Base-by-base conservation (phyloP, 2,888 invertebrate species). In the Philonicus albiceps region DNA sequence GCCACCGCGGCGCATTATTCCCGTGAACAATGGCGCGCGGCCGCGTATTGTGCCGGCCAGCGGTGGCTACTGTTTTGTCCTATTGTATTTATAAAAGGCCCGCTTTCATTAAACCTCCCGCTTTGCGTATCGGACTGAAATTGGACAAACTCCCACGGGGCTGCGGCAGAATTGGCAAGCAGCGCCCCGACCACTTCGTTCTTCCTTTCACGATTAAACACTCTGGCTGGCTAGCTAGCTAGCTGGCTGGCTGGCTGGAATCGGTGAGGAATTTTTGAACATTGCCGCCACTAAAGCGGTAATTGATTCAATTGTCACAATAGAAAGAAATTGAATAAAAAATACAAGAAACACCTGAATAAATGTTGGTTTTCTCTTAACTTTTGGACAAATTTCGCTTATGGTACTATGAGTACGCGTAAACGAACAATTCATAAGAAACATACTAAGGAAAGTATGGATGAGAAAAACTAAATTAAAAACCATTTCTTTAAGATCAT, bases 21-120 rank as follows among this genome's bases (percentile, higher is more conserved):
- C 22, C 27, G 55, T 3, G 64, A 64, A 64, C 64, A 64, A 64
- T 64, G 22, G 40, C 40, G 53, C 53, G 53, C 53, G 53, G 64
- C 27, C 19, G 64, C n/a, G 64, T 22, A 64, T 64, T 64, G 64
- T 64, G 27, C 64, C 64, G 64, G 64, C 27, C 64, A 64, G 27
- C 64, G 64, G 64, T 76, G 37, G 76, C 76, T 76, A 76, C 76
- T 76, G 76, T 76, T 64, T 64, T 76, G 76, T 76, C 76, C 76
- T 76, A 76, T 76, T 76, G 40, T 76, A 40, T 40, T 76, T 76
- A 22, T n/a, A 40, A 37, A 76, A 76, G 40, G 76, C 40, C 34
- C 76, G 76, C 76, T 76, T 76, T 76, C 76, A 76, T 76, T 76
- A 76, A 76, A 76, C 76, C 40, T 76, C 34, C 37, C 40, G 34